A percentile compares a stretch with the other conserved stretches of the same genome.
phyloP scores from a whole-genome alignment of 2,888 invertebrate species.

The Lasioglossum villosulum region DNA sequence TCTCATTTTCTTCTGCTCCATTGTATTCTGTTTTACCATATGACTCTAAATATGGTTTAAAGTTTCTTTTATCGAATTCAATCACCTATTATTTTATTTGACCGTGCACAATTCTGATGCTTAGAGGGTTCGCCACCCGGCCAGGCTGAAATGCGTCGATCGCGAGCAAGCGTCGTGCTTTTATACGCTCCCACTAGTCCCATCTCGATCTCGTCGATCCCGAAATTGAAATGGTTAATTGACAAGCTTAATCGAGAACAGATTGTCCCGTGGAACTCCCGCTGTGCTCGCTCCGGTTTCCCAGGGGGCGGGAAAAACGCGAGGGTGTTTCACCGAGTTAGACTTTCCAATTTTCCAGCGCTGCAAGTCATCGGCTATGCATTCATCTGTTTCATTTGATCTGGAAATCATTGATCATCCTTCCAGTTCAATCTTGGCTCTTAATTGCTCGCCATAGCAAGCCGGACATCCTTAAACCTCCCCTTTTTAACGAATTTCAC shows the following conservation, averaged over 20 bases:
- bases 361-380: slow-evolving; percentile 20
- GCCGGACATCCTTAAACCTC: background rate
- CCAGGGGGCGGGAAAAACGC: slow-evolving; percentile 35
- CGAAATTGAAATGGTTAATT: slow-evolving; percentile 74
- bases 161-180: slow-evolving; percentile 21
- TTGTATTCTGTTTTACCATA: too few relatives aligned
- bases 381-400: background rate
- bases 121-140: background rate
- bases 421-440: background rate
- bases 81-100: background rate
- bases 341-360: background rate
- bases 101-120: background rate
- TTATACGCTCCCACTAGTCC: slow-evolving; percentile 29
- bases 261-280: slow-evolving; percentile 55
- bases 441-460: background rate
- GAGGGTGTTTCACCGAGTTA: background rate
- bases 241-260: slow-evolving; percentile 68
- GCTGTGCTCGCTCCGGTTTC: slow-evolving; percentile 32
- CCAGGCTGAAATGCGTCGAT: slow-evolving; percentile 19
- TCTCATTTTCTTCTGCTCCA: too few relatives aligned
- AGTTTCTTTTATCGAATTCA: background rate
- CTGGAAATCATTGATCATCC: background rate
- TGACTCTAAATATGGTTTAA: too few relatives aligned
- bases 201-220: slow-evolving; percentile 59
- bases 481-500: background rate